phyloP scores from a whole-genome alignment of 1,140 invertebrate genomes.

The Platyscapa corneri region DNA sequence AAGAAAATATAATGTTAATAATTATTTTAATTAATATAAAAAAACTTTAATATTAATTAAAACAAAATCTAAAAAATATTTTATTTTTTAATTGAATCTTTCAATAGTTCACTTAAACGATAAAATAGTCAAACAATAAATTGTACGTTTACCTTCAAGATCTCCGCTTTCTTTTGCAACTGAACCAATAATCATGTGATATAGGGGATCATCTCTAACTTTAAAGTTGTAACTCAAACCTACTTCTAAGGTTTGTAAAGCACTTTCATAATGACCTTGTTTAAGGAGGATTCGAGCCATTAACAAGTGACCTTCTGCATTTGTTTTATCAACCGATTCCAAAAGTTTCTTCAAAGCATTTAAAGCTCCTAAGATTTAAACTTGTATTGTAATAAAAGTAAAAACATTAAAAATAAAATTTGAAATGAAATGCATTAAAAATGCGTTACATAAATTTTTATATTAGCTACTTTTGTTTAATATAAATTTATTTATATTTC shows the following conservation, averaged over 20 bases:
- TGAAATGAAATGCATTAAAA: too few relatives aligned
- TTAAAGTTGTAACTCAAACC: conserved; percentile 94
- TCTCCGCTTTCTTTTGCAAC: conserved; percentile 87
- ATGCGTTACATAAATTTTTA: too few relatives aligned
- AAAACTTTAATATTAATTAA: too few relatives aligned
- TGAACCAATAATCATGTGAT: conserved; percentile 89
- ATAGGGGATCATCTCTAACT: conserved; percentile 91
- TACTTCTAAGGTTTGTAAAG: conserved; percentile 89
- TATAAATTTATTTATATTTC: too few relatives aligned
- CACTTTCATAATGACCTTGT: conserved; percentile 85
- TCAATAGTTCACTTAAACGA: too few relatives aligned
- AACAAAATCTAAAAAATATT: too few relatives aligned
- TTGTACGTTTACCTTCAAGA: conserved; percentile 76
- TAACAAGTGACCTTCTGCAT: conserved; percentile 88
- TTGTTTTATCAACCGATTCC: conserved; percentile 83
- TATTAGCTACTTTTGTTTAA: too few relatives aligned
- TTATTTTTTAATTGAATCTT: too few relatives aligned
- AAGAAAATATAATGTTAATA: too few relatives aligned
- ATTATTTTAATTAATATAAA: too few relatives aligned
- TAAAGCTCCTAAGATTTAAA: conserved; percentile 73
- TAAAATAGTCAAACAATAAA: not conserved
- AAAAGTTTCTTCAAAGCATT: conserved; percentile 82
- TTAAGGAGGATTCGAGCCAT: conserved; percentile 89
- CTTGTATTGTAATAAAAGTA: not conserved
- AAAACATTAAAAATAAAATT: too few relatives aligned